Evolutionary conservation across 2,113 vertebrate species (phyloP).

Genomic region (Machaerirhynchus nigripectus): DNA sequence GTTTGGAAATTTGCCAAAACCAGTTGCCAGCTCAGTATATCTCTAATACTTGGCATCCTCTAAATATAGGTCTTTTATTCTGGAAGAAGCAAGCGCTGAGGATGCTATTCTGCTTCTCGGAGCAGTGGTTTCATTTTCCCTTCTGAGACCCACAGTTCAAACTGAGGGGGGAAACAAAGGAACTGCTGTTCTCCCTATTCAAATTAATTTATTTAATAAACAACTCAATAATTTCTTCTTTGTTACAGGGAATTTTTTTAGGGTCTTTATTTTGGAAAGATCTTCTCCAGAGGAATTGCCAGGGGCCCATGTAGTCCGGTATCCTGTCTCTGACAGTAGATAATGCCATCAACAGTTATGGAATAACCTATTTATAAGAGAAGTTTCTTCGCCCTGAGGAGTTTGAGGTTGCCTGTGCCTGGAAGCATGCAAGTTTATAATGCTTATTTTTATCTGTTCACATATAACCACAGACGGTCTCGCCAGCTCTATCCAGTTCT

Average conservation of each 20-base stretch:
- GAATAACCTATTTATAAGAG: conserved; percentile 39
- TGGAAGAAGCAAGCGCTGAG: neutral
- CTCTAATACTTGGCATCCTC: conserved; percentile 48
- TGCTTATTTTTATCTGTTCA: neutral
- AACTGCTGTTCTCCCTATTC: conserved; percentile 46
- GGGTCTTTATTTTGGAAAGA: conserved; percentile 30
- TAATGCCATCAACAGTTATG: neutral
- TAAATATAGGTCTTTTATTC: conserved; percentile 63
- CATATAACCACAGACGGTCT: neutral
- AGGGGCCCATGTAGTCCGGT: neutral
- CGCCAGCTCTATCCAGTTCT: neutral
- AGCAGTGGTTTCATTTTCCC: conserved; percentile 52
- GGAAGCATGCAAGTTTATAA: conserved; percentile 28
- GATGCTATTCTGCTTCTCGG: neutral
- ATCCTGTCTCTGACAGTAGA: conserved; percentile 51
- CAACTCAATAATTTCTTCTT: conserved; percentile 57
- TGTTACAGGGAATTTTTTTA: conserved; percentile 20
- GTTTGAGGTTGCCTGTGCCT: conserved; percentile 46
- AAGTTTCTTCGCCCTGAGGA: conserved; percentile 27
- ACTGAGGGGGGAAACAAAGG: conserved; percentile 23
- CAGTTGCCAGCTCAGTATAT: conserved; percentile 47
- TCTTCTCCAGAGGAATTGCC: conserved; percentile 54
- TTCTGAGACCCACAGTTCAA: conserved; percentile 13
- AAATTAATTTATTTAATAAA: conserved; percentile 64
- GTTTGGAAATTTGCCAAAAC: conserved; percentile 51